These are phyloP conservation scores for Spatulosminthurus flaviceps DNA, from an alignment of 2,888 invertebrate genomes.

Conservation along the genomic window DNA sequence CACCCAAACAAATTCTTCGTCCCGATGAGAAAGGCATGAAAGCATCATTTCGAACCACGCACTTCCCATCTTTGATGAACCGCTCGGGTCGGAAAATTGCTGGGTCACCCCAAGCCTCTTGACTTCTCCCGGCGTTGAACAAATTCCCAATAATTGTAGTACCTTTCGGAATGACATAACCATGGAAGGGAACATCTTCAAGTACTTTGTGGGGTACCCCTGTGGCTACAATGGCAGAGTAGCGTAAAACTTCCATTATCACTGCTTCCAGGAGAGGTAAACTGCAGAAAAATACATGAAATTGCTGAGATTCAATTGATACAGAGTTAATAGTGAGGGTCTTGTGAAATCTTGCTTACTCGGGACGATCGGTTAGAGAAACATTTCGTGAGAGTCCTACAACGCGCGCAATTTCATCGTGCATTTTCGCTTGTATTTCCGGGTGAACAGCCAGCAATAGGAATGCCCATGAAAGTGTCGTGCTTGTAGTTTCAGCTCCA, in stretches of 20 bases:
- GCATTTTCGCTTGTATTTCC: not conserved
- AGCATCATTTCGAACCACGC: conserved; percentile 23
- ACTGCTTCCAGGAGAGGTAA: conserved; percentile 51
- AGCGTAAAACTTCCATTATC: conserved; percentile 49
- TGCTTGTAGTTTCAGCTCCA: not conserved
- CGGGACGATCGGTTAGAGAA: not conserved
- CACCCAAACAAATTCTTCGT: conserved; percentile 29
- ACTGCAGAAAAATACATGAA: conserved; percentile 33
- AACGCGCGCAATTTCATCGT: not conserved
- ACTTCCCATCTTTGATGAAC: conserved; percentile 23
- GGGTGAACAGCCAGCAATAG: not conserved
- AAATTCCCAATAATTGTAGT: conserved; percentile 46
- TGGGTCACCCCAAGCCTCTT: conserved; percentile 36
- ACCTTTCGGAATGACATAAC: conserved; percentile 40
- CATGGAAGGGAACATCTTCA: conserved; percentile 34
- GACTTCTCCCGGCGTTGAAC: conserved; percentile 26
- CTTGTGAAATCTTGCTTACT: conserved; percentile 1
- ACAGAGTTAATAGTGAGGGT: too few species aligned
- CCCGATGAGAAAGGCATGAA: conserved; percentile 41
- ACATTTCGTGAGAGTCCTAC: not conserved
- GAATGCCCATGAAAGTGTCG: not conserved
- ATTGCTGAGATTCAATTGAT: not conserved
- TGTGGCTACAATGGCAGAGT: conserved; percentile 40
- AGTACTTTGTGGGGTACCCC: conserved; percentile 39
- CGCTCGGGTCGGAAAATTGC: conserved; percentile 30